Evolutionary conservation across 1,140 invertebrate species (phyloP), one percentile per base, ranked within the genome.

Genomic region (Anastatus disparis): DNA sequence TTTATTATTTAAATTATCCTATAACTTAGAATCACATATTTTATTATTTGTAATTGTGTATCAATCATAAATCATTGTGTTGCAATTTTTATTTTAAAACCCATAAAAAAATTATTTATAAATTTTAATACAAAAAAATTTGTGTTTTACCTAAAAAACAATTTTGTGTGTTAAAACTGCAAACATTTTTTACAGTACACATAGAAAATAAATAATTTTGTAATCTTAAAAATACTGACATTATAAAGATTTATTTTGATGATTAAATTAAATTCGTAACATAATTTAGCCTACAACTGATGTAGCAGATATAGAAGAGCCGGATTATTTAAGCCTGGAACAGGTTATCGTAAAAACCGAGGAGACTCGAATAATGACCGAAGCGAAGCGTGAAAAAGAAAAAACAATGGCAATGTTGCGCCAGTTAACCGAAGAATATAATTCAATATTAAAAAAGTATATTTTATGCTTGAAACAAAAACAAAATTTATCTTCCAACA

Each of bases 321-420:
- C 83, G 3, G 81, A 89, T 46, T 70, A 84, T 73, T 82, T 86
- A 27, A 93, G 89, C 76, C 85, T 94, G 68, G 91, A 94, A 83
- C 89, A 93, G 80, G 87, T 87, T 2, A 82, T 86, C 64, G 77
- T 84, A 1, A 88, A 89, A 78, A 80, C 82, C 17, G 89, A 92
- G 79, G 70, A 88, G 31, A 87, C 91, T 59, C 85, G 87, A 75
- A 85, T 89, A 75, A 81, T 87, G 66, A 78, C 84, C 63, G 46
- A 87, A 17, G 88, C 89, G 6, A 89, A 91, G 73, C 85, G 88
- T 68, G 89, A 89, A 59, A 92, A 89, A 80, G 69, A 82, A 31
- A 63, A 80, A 35, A 82, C 77, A 15, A 65, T 80, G 6, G 44
- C 70, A 12, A 72, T 76, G 48, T 48, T 87, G 12, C 58, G 71